These are phyloP conservation scores for Pachymerium ferrugineum DNA, from an alignment of 2,888 invertebrate genomes.

Conservation along the genomic window DNA sequence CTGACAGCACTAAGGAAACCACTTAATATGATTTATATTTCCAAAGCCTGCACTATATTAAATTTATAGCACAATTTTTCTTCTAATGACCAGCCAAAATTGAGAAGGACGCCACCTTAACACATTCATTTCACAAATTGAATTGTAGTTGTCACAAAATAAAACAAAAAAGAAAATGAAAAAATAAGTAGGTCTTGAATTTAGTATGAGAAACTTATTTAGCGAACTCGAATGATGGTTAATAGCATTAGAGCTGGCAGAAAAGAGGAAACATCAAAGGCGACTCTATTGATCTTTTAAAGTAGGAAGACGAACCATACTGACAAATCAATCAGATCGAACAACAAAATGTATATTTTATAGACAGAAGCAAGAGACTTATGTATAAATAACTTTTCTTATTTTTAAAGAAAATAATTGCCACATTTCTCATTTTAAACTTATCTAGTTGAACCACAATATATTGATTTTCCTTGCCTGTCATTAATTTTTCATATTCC, in stretches of 20 bases:
- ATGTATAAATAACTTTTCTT: too few relatives aligned
- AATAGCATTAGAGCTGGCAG: conserved; percentile 14
- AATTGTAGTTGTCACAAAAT: neutral
- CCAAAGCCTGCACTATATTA: neutral
- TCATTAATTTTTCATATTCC: too few relatives aligned
- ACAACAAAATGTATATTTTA: neutral
- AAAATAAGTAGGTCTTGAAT: neutral
- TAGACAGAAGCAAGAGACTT: too few relatives aligned
- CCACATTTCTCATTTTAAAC: too few relatives aligned
- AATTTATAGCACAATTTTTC: neutral
- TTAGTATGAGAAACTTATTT: neutral
- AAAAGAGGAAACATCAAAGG: conserved; percentile 11
- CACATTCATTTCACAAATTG: neutral
- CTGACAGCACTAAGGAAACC: neutral
- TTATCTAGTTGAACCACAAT: too few relatives aligned
- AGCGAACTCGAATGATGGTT: neutral
- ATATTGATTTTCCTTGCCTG: too few relatives aligned
- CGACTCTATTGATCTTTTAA: neutral
- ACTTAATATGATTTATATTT: neutral
- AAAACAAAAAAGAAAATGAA: neutral
- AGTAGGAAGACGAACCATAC: neutral
- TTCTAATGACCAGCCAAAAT: neutral
- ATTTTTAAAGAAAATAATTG: too few relatives aligned
- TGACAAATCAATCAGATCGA: neutral
- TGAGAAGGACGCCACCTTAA: neutral